phyloP scores from a whole-genome alignment of 2,888 invertebrate species.

The Heliconius cydno region DNA sequence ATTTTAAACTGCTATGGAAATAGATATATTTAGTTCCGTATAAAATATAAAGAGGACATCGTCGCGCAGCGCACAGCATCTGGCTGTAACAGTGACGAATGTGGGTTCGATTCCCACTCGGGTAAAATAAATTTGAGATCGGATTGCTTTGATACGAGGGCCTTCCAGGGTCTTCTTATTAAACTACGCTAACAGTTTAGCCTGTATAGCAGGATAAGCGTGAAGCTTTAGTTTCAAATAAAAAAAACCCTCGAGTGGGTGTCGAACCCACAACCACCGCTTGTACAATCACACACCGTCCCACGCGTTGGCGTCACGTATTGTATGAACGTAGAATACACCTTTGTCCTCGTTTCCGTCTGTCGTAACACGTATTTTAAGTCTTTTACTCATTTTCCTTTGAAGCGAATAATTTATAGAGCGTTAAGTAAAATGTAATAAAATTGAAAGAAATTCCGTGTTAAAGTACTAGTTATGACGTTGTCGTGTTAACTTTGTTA shows the following conservation, averaged over 20 bases:
- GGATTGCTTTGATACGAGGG: no score
- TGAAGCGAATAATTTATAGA: neutral
- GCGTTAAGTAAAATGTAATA: neutral
- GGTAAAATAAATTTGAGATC: no score
- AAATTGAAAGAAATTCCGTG: neutral
- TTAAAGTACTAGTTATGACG: neutral
- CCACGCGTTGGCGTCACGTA: neutral
- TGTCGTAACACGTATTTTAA: slow-evolving; percentile 5
- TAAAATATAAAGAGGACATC: no score
- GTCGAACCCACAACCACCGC: neutral
- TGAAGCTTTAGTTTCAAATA: neutral
- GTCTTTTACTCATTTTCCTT: neutral
- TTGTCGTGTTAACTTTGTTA: no score
- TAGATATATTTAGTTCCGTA: no score
- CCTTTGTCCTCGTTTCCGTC: slow-evolving; percentile 8
- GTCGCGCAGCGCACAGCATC: no score
- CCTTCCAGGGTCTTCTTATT: no score
- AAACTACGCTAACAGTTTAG: no score
- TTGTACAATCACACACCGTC: neutral
- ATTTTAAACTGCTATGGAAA: neutral
- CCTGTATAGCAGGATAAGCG: neutral
- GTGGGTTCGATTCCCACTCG: no score
- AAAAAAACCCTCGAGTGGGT: neutral
- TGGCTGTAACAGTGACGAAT: no score
- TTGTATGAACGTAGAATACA: neutral